These are phyloP conservation scores for Lucilia sericata DNA, from an alignment of 1,140 invertebrate species.

Conservation along the genomic window DNA sequence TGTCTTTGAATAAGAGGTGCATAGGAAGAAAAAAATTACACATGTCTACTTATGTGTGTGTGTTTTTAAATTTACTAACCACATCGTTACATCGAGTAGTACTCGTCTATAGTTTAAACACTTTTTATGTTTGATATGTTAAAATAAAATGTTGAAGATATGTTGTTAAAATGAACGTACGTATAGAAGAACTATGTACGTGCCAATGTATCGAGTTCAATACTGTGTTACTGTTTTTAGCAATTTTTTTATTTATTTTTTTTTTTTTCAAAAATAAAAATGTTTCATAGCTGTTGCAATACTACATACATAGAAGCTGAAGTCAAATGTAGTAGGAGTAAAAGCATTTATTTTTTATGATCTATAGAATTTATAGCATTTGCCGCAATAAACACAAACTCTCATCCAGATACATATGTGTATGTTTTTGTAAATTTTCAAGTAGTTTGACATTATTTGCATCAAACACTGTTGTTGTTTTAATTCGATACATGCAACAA, in stretches of 20 bases:
- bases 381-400: background rate
- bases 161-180: background rate
- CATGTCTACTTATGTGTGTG: background rate
- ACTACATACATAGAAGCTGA: background rate
- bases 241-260: background rate
- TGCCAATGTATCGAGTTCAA: background rate
- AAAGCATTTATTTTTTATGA: background rate
- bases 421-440: conserved; percentile 25
- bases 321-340: background rate
- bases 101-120: background rate
- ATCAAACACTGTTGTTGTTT: conserved; percentile 36
- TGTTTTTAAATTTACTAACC: background rate
- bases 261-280: too few species aligned
- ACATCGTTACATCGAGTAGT: conserved; percentile 8
- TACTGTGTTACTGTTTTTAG: background rate
- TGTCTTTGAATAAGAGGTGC: background rate
- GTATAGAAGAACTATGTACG: background rate
- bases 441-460: conserved; percentile 39
- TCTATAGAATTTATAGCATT: conserved; percentile 18
- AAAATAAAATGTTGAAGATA: background rate
- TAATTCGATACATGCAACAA: background rate
- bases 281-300: background rate
- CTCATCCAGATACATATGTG: background rate
- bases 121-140: background rate
- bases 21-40: background rate